A percentile compares a stretch with the other conserved stretches of the same genome.
These are phyloP conservation scores for Bradypodion ventrale DNA, from an alignment of 2,797 vertebrate genomes.

Conservation along the genomic window DNA sequence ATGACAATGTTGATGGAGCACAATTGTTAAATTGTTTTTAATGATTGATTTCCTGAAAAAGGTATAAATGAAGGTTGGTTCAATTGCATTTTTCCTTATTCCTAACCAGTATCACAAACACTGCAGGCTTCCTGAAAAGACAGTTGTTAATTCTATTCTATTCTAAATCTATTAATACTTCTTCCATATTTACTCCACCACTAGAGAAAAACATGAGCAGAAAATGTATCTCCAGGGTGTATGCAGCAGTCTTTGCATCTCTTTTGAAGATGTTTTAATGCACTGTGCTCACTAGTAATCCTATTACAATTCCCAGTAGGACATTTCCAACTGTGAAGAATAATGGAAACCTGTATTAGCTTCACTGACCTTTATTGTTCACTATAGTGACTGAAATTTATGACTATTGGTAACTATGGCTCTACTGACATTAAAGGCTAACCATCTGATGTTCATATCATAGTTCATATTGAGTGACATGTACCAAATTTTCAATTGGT, in stretches of 20 bases:
- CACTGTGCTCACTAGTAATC: neutral
- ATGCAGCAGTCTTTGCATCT: neutral
- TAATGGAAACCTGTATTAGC: neutral
- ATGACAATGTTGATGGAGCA: too few species aligned
- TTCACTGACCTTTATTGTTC: neutral
- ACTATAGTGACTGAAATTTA: neutral
- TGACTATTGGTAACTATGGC: neutral
- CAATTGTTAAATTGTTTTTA: neutral
- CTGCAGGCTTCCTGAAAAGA: neutral
- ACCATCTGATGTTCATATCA: neutral
- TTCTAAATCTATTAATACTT: neutral
- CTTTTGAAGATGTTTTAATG: neutral
- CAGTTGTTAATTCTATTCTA: neutral
- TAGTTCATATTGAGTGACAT: neutral
- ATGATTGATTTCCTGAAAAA: neutral
- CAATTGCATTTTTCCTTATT: neutral
- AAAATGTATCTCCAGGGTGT: neutral
- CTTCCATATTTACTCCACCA: neutral
- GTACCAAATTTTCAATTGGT: neutral
- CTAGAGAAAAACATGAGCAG: neutral
- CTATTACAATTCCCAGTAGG: neutral
- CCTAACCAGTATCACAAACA: neutral
- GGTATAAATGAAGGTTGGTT: neutral
- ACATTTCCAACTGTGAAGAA: slow-evolving; percentile 8
- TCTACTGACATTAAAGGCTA: neutral